These are phyloP conservation scores for Lepus americanus DNA, from an alignment of 2,113 vertebrate genomes.

Conservation along the genomic window DNA sequence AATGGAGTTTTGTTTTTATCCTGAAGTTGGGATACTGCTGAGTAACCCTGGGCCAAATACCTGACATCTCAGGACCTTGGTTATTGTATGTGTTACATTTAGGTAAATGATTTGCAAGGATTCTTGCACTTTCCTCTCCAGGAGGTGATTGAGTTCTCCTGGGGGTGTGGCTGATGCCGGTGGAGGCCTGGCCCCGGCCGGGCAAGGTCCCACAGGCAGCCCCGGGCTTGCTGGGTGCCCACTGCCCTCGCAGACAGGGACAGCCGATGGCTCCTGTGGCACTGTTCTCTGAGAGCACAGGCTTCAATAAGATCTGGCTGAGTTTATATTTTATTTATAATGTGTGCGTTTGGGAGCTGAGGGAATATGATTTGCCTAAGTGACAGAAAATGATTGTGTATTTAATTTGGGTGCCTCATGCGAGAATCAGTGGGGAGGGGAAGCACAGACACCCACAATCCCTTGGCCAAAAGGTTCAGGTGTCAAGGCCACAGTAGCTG, in stretches of 20 bases:
- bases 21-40: not conserved
- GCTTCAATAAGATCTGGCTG: constrained; percentile 61
- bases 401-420: constrained; percentile 74
- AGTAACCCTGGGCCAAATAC: not conserved
- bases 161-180: not conserved
- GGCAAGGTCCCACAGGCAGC: not conserved
- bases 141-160: not conserved
- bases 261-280: not conserved
- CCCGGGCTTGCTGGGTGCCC: not conserved
- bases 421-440: constrained; percentile 31
- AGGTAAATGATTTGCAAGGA: constrained; percentile 16
- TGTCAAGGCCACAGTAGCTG: not conserved
- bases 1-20: constrained; percentile 8
- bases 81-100: constrained; percentile 15
- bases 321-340: constrained; percentile 85
- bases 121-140: constrained; percentile 5
- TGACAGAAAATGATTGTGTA: constrained; percentile 75
- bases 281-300: constrained; percentile 1
- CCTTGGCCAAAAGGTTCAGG: not conserved
- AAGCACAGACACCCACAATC: not conserved
- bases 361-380: constrained; percentile 80
- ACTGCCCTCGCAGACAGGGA: not conserved
- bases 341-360: constrained; percentile 76
- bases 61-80: not conserved
- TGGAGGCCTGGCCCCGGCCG: not conserved